phyloP scores from a whole-genome alignment of 2,113 vertebrate genomes.

The Grammomys surdaster region DNA sequence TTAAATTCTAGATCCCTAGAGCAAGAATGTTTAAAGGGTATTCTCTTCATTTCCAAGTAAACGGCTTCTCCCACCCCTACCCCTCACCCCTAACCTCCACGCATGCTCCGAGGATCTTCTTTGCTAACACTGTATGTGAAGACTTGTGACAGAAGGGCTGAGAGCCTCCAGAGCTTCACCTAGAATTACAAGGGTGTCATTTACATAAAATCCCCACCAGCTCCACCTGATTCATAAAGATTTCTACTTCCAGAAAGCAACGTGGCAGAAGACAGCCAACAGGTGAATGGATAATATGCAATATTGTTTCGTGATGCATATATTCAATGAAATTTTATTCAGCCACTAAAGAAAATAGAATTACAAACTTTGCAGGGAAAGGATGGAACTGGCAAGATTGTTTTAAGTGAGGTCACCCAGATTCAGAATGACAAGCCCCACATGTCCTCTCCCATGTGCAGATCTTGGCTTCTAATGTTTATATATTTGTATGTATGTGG shows the following conservation, averaged over 20 bases:
- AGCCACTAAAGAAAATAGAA: background rate
- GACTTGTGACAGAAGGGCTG: background rate
- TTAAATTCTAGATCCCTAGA: conserved; percentile 34
- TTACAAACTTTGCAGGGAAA: background rate
- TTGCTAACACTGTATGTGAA: background rate
- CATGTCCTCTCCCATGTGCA: background rate
- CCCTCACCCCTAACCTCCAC: background rate
- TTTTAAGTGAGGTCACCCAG: background rate
- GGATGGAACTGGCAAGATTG: background rate
- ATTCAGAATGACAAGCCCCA: background rate
- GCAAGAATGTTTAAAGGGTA: background rate
- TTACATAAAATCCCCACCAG: background rate
- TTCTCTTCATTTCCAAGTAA: background rate
- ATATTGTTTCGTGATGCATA: no score
- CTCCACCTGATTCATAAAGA: background rate
- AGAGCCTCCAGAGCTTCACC: background rate
- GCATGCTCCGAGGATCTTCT: background rate
- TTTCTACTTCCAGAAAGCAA: conserved; percentile 35
- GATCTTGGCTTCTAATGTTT: background rate
- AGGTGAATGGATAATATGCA: background rate
- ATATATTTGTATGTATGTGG: background rate
- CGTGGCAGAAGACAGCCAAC: background rate
- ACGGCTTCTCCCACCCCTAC: background rate
- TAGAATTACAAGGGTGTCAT: background rate
- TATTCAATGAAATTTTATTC: background rate